Conservation (phyloP, 1,140 invertebrate species). For the Agraylea sexmaculata region DNA sequence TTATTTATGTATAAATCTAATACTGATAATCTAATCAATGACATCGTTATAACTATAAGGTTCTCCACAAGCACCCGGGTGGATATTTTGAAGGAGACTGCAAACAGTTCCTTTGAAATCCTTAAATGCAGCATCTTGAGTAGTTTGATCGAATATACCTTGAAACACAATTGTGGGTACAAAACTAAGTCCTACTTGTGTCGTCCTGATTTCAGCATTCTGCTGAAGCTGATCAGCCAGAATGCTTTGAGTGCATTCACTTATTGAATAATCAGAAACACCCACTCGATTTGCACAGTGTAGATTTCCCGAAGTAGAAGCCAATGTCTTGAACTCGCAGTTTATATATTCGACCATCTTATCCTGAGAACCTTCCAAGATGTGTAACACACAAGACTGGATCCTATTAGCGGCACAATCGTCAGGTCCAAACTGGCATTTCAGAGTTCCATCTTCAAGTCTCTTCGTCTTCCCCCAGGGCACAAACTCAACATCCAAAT, state of each 20-base stretch:
- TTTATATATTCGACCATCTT: constrained; percentile 28
- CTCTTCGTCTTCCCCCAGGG: constrained; percentile 30
- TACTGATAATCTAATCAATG: too few species aligned
- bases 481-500: constrained; percentile 29
- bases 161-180: constrained; percentile 18
- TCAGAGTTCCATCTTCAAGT: constrained; percentile 19
- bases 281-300: constrained; percentile 5
- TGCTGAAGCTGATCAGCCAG: constrained; percentile 9
- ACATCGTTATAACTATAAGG: too few species aligned
- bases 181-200: constrained; percentile 12
- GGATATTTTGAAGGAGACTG: constrained; percentile 2
- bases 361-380: constrained; percentile 24
- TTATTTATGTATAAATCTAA: too few species aligned
- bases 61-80: not conserved
- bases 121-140: constrained; percentile 10
- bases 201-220: constrained; percentile 10
- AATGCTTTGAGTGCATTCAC: constrained; percentile 8
- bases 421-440: constrained; percentile 25
- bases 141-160: constrained; percentile 4
- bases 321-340: constrained; percentile 28
- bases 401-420: constrained; percentile 33
- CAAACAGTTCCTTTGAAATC: constrained; percentile 13
- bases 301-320: constrained; percentile 3
- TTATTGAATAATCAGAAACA: constrained; percentile 4
- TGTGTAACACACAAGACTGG: constrained; percentile 27